These are phyloP conservation scores for Harpalus rubripes DNA, from an alignment of 2,888 invertebrate genomes.

Conservation along the genomic window DNA sequence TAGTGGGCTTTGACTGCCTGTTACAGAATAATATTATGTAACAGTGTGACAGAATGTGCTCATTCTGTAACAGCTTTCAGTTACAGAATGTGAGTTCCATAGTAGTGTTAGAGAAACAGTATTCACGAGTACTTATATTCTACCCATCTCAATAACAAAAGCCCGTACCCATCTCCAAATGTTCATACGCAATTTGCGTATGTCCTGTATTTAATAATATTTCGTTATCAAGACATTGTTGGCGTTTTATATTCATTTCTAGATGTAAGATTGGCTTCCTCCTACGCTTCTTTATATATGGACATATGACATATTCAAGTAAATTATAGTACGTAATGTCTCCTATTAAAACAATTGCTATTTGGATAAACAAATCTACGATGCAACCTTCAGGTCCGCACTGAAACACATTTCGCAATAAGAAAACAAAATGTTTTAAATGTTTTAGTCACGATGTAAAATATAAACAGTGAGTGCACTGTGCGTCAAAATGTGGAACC, in stretches of 20 bases:
- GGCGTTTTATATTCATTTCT: constrained; percentile 76
- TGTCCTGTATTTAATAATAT: constrained; percentile 80
- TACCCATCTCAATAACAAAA: not conserved
- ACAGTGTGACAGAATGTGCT: too few relatives aligned
- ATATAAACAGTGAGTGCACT: too few relatives aligned
- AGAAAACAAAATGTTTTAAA: not conserved
- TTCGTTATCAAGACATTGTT: constrained; percentile 31
- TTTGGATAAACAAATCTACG: constrained; percentile 87
- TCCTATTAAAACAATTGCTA: constrained; percentile 88
- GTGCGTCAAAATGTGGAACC: too few relatives aligned
- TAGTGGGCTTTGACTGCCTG: too few relatives aligned
- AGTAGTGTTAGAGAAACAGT: too few relatives aligned
- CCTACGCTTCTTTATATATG: too few relatives aligned
- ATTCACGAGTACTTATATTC: too few relatives aligned
- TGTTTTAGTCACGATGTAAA: not conserved
- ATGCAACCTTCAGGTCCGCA: constrained; percentile 89
- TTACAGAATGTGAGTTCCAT: too few relatives aligned
- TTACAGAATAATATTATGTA: too few relatives aligned
- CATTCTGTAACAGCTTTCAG: too few relatives aligned
- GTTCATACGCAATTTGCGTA: constrained; percentile 85
- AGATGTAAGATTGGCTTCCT: not conserved
- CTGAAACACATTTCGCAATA: constrained; percentile 72
- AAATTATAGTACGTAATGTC: constrained; percentile 87
- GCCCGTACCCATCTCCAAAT: constrained; percentile 81
- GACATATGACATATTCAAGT: constrained; percentile 81